A percentile compares a stretch with the other conserved stretches of the same genome.
Evolutionary conservation across 1,140 invertebrate genomes (phyloP).

Genomic region (Lamellibrachia luymesi): DNA sequence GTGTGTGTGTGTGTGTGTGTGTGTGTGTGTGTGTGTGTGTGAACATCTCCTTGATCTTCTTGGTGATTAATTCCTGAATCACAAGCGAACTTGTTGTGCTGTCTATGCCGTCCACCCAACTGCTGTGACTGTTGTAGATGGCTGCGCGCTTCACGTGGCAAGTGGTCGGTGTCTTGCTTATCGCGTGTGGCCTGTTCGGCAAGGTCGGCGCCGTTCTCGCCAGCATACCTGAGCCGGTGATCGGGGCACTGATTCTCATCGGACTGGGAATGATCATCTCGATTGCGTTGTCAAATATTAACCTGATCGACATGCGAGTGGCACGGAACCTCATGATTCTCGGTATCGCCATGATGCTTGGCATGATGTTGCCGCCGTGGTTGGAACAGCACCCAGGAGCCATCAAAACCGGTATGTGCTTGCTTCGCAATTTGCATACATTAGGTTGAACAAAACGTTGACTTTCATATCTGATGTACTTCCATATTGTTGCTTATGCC

Average conservation of each 20-base stretch:
- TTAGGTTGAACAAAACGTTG: no score
- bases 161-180: slow-evolving; percentile 75
- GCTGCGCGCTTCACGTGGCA: slow-evolving; percentile 53
- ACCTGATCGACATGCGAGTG: slow-evolving; percentile 21
- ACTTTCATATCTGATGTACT: no score
- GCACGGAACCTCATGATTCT: slow-evolving; percentile 24
- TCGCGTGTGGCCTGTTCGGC: slow-evolving; percentile 67
- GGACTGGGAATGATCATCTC: slow-evolving; percentile 19
- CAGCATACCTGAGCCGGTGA: slow-evolving; percentile 82
- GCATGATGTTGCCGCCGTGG: slow-evolving; percentile 25
- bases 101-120: no score
- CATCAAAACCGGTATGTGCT: slow-evolving; percentile 15
- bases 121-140: slow-evolving; percentile 9
- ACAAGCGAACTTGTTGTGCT: no score
- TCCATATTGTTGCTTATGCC: no score
- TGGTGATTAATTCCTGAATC: no score
- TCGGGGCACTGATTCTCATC: slow-evolving; percentile 56
- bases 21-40: no score
- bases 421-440: background rate
- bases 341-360: slow-evolving; percentile 25
- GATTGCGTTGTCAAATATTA: slow-evolving; percentile 24
- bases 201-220: slow-evolving; percentile 79
- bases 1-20: no score
- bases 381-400: background rate
- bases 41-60: no score